Percentiles rank a stretch among this genome's conserved stretches.
These are phyloP conservation scores for Poecile atricapillus DNA, from an alignment of 2,113 vertebrate genomes.

Conservation along the genomic window DNA sequence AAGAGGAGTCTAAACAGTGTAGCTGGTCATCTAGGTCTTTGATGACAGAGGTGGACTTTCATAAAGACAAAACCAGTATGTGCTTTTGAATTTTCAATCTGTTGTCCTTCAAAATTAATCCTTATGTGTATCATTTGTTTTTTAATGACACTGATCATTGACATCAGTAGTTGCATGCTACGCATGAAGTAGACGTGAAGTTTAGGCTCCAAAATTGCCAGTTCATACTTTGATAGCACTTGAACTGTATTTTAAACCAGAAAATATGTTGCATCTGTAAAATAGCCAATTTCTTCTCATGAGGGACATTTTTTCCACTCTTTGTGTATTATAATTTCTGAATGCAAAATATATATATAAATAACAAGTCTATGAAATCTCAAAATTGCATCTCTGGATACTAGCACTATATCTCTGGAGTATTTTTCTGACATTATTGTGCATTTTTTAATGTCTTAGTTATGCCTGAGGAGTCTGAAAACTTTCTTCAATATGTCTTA, in stretches of 20 bases:
- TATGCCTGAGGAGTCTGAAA: slow-evolving; percentile 51
- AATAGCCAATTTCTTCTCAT: not conserved
- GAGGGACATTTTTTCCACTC: not conserved
- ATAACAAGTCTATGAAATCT: not conserved
- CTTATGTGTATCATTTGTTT: fast-evolving
- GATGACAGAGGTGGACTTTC: not conserved
- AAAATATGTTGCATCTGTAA: not conserved
- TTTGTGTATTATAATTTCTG: not conserved
- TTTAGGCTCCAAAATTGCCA: not conserved
- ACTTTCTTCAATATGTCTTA: slow-evolving; percentile 39
- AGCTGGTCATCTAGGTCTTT: not conserved
- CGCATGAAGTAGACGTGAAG: not conserved
- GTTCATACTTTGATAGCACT: not conserved
- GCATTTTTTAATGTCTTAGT: slow-evolving; percentile 26
- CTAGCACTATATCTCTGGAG: not conserved
- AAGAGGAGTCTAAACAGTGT: not conserved
- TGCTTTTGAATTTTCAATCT: not conserved
- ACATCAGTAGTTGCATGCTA: not conserved
- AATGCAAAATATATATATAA: not conserved
- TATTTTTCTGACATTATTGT: slow-evolving; percentile 13
- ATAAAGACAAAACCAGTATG: not conserved
- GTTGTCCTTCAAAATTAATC: not conserved
- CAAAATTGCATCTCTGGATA: not conserved
- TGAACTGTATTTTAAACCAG: not conserved
- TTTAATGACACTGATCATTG: not conserved